A percentile compares a stretch with the other conserved stretches of the same genome.
These are phyloP conservation scores for Pluvianellus socialis DNA, from an alignment of 2,113 vertebrate species.

Conservation along the genomic window DNA sequence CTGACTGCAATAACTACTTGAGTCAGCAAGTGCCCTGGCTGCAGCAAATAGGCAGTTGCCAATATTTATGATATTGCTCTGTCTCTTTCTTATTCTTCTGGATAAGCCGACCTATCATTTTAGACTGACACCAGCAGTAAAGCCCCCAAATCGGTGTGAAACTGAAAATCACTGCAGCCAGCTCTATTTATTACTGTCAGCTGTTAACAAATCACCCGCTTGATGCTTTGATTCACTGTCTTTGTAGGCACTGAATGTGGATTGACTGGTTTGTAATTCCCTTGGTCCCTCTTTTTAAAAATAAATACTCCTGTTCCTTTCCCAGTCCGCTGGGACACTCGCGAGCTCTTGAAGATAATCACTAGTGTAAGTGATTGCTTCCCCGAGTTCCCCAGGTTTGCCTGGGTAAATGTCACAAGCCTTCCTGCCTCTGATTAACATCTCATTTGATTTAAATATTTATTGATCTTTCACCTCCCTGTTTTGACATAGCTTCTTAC, in stretches of 20 bases:
- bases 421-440: conserved; percentile 40
- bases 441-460: not conserved
- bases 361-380: not conserved
- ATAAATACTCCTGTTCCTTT: not conserved
- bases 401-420: conserved; percentile 28
- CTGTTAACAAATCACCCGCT: not conserved
- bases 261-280: not conserved
- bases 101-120: not conserved
- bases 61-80: not conserved
- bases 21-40: not conserved
- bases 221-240: not conserved
- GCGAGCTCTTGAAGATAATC: conserved; percentile 14
- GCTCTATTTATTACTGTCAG: not conserved
- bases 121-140: not conserved
- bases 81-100: not conserved
- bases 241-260: not conserved
- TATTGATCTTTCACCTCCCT: not conserved
- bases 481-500: not conserved
- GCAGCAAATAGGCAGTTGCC: not conserved
- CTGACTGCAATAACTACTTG: not conserved
- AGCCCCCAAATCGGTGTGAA: not conserved
- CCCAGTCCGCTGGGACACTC: not conserved
- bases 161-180: not conserved
- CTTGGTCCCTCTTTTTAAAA: not conserved
- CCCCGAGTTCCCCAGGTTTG: not conserved